Evolutionary conservation across 2,113 vertebrate species (phyloP), one percentile per base, ranked within the genome.

Genomic region (Proteles cristata): DNA sequence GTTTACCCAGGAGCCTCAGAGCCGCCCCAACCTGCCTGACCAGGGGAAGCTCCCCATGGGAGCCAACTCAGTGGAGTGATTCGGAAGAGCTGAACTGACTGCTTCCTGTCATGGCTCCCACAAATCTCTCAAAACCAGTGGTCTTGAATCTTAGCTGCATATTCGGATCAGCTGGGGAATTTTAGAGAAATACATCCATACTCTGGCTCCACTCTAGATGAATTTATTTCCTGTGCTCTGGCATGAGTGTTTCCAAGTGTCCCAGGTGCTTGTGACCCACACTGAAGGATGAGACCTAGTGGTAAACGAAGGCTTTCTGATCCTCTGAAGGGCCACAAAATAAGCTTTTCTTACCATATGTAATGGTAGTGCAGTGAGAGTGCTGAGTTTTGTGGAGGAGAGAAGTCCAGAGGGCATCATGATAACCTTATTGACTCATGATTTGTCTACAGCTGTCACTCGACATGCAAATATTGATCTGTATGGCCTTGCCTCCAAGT

Each of bases 331-430:
- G 31, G 16, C 55, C 26, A n/a, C 10, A 4, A 5, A 73, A 7
- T 1, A 11, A 26, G 14, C 23, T n/a, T 92, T 71, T 12, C 50
- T 26, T 11, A 9, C 50, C 50, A 1, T 45, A 1, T 80, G 25
- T 25, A 3, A 8, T 0, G 7, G 0, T 28, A 2, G 53, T 43
- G 15, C 26, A 23, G 25, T 7, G 15, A 28, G 23, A 45, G 10
- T 43, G 43, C 23, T 61, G 71, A 58, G 58, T 25, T 45, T 0
- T 5, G 1, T 21, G 17, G 11, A 6, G 55, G 35, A 12, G 66
- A 19, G 2, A n/a, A n/a, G 39, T 96, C 39, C 63, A 90, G 43
- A 93, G 39, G 31, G 16, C 58, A 31, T 55, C 26, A 23, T 76
- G 69, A 90, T 82, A 53, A 50, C 33, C 1, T 92, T 28, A 82